Base-by-base conservation (phyloP, 2,113 vertebrate genomes). In the Ochotona princeps region DNA sequence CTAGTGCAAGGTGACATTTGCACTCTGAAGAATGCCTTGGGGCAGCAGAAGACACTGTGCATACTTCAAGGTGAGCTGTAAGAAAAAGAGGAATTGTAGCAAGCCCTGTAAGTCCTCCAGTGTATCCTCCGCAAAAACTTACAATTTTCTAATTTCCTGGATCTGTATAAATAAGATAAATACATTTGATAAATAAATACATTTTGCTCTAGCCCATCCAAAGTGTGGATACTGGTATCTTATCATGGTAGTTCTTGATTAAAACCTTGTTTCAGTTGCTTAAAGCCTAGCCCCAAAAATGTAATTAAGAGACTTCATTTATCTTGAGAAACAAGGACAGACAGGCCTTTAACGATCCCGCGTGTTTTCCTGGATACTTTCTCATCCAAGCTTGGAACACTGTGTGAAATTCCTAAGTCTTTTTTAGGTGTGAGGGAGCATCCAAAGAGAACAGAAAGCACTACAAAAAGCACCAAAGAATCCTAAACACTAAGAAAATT, bases 291-390 rank as follows among this genome's bases (percentile, higher is more conserved):
- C 23, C 32, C 61, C 4, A 89, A 83, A 83, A 72, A 21, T 92
- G 30, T 54, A 87, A 89, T 81, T 78, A 78, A 63, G 63, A 93
- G 94, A 60, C 1, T 26, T 10, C 8, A 23, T 35, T 83, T 47
- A 54, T 89, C 72, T 95, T 83, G 81, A 87, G 47, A 20, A 69
- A 21, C 25, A 84, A 54, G 63, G n/a, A 74, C 7, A 87, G 2
- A 8, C n/a, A 3, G 74, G 38, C 69, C 17, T 57, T 67, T 76
- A 18, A 49, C 17, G 26, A 4, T 30, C 12, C 26, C 60, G 25
- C 30, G 9, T 69, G 49, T 86, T 93, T 92, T 92, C 32, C 35
- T 84, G 28, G 9, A n/a, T 74, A 73, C 44, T 74, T 89, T 87
- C 57, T 93, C 49, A 78, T 79, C 3, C 90, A 83, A 83, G 1